These are phyloP conservation scores for Xenopus laevis DNA, from an alignment of 2,113 vertebrate genomes.

Conservation along the genomic window DNA sequence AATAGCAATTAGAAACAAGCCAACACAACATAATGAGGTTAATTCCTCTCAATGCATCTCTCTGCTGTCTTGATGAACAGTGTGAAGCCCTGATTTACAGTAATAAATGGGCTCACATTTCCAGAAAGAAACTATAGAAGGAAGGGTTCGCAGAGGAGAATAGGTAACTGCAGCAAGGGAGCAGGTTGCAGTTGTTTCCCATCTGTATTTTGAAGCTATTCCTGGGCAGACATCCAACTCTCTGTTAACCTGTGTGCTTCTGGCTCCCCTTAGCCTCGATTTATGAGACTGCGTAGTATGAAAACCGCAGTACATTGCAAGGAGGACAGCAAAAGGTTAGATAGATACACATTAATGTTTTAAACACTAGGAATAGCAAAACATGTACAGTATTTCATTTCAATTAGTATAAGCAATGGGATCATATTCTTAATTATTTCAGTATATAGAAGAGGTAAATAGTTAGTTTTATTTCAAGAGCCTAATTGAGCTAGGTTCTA, in stretches of 20 bases:
- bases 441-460: too few species aligned
- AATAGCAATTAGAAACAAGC: background rate
- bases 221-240: conserved; percentile 30
- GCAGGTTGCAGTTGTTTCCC: conserved; percentile 19
- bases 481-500: too few species aligned
- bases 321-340: conserved; percentile 1
- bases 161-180: conserved; percentile 25
- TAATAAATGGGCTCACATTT: conserved; percentile 37
- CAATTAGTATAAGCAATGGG: too few species aligned
- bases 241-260: conserved; percentile 29
- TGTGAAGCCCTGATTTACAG: conserved; percentile 23
- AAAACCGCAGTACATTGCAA: conserved; percentile 9
- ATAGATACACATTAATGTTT: background rate
- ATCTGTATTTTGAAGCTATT: conserved; percentile 29
- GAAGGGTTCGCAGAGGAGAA: conserved; percentile 27
- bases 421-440: too few species aligned
- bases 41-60: conserved; percentile 4
- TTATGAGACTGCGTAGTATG: conserved; percentile 17
- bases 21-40: background rate
- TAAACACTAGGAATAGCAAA: background rate
- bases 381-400: too few species aligned
- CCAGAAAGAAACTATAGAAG: conserved; percentile 35
- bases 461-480: too few species aligned
- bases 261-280: conserved; percentile 18
- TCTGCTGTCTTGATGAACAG: background rate